Conservation (phyloP, 2,888 invertebrate species). For the Leptura quadrifasciata region DNA sequence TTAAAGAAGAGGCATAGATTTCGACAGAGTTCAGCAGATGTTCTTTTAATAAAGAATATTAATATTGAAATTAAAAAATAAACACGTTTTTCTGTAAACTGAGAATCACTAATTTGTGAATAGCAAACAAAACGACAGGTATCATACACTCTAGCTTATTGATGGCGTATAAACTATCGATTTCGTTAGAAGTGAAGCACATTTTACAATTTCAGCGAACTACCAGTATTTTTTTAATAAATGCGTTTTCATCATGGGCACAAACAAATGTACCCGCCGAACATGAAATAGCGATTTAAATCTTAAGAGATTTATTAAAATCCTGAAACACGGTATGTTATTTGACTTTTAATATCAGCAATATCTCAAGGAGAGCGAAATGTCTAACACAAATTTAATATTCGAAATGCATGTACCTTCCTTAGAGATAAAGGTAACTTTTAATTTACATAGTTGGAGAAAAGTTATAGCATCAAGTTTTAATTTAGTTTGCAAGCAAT, state of each 20-base stretch:
- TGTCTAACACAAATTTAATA: slow-evolving; percentile 56
- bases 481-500: slow-evolving; percentile 64
- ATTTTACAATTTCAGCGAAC: background rate
- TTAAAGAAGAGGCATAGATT: too few species aligned
- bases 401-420: slow-evolving; percentile 52
- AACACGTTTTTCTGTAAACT: too few species aligned
- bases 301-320: slow-evolving; percentile 53
- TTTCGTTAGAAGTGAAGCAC: background rate
- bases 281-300: slow-evolving; percentile 35
- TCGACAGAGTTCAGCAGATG: too few species aligned
- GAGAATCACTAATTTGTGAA: too few species aligned
- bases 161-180: background rate
- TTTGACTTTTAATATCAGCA: slow-evolving; percentile 56
- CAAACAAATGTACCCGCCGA: background rate
- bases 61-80: too few species aligned
- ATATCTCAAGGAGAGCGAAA: slow-evolving; percentile 50
- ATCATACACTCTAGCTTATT: too few species aligned
- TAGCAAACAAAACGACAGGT: too few species aligned
- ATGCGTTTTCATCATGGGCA: background rate
- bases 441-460: slow-evolving; percentile 62
- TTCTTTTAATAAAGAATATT: too few species aligned
- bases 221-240: background rate
- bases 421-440: slow-evolving; percentile 54
- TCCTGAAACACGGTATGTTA: slow-evolving; percentile 46
- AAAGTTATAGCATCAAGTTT: slow-evolving; percentile 61